Evolutionary conservation across 2,888 invertebrate genomes (phyloP).

Genomic region (Lasioglossum malachurum): DNA sequence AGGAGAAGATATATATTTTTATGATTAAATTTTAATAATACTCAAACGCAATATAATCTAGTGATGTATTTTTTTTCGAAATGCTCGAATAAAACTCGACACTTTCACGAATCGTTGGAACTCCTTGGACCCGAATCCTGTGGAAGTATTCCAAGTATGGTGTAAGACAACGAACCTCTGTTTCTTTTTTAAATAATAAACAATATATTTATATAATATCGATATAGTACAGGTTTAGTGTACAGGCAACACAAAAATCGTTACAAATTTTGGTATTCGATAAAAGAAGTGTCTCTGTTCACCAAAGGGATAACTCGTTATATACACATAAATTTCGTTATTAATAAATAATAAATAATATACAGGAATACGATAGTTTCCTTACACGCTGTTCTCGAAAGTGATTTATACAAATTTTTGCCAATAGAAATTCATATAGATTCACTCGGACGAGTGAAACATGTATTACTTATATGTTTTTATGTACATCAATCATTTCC

Average conservation of each 20-base stretch:
- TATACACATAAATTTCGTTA: slow-evolving; percentile 39
- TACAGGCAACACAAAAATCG: slow-evolving; percentile 38
- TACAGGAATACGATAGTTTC: slow-evolving; percentile 1
- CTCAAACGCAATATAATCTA: neutral
- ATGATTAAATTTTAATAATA: neutral
- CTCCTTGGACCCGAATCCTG: neutral
- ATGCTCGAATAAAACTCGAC: slow-evolving; percentile 38
- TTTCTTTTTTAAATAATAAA: slow-evolving; percentile 31
- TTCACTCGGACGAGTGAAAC: neutral
- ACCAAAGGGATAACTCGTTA: slow-evolving; percentile 23
- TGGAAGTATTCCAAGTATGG: neutral
- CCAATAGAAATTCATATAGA: neutral
- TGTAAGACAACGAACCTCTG: neutral
- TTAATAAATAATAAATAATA: slow-evolving; percentile 60
- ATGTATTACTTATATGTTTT: slow-evolving; percentile 10
- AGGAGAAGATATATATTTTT: slow-evolving; percentile 26
- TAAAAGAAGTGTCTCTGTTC: slow-evolving; percentile 29
- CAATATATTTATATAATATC: slow-evolving; percentile 58
- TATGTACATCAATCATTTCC: slow-evolving; percentile 51
- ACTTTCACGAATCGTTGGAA: neutral
- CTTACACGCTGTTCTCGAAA: neutral
- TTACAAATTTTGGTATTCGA: slow-evolving; percentile 46
- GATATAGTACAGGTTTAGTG: slow-evolving; percentile 52
- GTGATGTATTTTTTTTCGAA: slow-evolving; percentile 29
- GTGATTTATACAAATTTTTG: slow-evolving; percentile 18